These are phyloP conservation scores for Xenopus laevis DNA, from an alignment of 2,113 vertebrate genomes.

Conservation along the genomic window DNA sequence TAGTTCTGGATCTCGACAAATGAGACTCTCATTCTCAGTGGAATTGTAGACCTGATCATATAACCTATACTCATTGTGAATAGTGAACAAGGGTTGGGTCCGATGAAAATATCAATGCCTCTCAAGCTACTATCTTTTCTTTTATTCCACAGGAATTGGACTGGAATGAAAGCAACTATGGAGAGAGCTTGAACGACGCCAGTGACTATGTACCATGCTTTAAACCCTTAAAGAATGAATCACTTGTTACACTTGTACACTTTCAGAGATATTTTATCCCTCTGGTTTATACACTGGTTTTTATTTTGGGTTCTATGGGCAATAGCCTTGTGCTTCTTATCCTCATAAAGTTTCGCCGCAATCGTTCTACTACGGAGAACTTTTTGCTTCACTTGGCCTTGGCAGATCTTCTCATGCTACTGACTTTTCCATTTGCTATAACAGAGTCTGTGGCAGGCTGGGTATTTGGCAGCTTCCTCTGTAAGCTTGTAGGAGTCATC, in stretches of 20 bases:
- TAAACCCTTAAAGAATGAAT: not conserved
- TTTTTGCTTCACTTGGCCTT: slow-evolving; percentile 87
- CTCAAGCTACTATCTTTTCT: no score
- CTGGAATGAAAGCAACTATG: not conserved
- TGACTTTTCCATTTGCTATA: slow-evolving; percentile 75
- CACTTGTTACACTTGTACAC: slow-evolving; percentile 9
- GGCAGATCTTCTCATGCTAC: slow-evolving; percentile 79
- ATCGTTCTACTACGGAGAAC: slow-evolving; percentile 80
- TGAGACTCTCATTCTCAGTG: no score
- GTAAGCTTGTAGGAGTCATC: slow-evolving; percentile 71
- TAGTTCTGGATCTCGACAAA: no score
- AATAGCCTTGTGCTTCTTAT: slow-evolving; percentile 81
- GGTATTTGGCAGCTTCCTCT: slow-evolving; percentile 77
- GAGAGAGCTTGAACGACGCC: slow-evolving; percentile 40
- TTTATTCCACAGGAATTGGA: no score
- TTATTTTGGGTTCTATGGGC: slow-evolving; percentile 72
- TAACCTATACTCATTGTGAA: no score
- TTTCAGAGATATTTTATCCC: slow-evolving; percentile 67
- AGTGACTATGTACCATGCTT: not conserved
- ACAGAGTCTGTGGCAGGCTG: slow-evolving; percentile 64
- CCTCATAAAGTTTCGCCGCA: slow-evolving; percentile 67
- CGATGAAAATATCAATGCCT: no score
- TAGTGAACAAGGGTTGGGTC: no score
- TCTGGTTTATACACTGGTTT: slow-evolving; percentile 71
- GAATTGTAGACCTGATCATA: no score